These are phyloP conservation scores for Halcyon leucocephala DNA, from an alignment of 2,797 vertebrate species.

Conservation along the genomic window DNA sequence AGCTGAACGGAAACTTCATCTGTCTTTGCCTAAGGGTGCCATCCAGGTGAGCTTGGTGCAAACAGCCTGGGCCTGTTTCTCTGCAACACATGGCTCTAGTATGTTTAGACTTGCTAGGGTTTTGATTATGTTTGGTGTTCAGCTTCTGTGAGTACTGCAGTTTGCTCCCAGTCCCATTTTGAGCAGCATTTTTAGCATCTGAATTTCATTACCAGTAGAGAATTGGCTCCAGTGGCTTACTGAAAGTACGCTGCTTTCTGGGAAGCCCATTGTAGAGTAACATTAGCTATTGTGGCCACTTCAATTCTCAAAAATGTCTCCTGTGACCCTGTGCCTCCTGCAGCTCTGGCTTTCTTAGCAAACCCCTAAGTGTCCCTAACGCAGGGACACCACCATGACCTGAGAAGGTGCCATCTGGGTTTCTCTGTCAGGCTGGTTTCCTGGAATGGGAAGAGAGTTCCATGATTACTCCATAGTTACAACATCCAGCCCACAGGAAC, in stretches of 20 bases:
- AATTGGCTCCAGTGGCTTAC: constrained; percentile 26
- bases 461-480: neutral
- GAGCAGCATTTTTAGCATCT: constrained; percentile 20
- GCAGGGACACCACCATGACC: neutral
- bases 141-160: neutral
- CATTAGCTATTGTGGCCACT: neutral
- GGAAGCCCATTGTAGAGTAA: constrained; percentile 28
- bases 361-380: neutral
- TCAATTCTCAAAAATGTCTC: neutral
- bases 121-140: neutral
- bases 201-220: constrained; percentile 37
- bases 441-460: neutral
- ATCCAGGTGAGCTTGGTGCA: neutral
- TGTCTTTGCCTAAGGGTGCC: neutral
- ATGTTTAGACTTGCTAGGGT: neutral
- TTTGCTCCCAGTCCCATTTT: neutral
- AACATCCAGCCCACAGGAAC: neutral
- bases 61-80: neutral
- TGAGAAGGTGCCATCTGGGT: neutral
- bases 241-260: constrained; percentile 34
- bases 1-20: neutral
- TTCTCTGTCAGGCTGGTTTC: neutral
- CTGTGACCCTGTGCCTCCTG: neutral
- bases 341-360: neutral
- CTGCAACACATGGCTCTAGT: rapidly evolving